A percentile compares a stretch with the other conserved stretches of the same genome.
Evolutionary conservation across 2,113 vertebrate genomes (phyloP).

Genomic region (Melanerpes aurifrons): DNA sequence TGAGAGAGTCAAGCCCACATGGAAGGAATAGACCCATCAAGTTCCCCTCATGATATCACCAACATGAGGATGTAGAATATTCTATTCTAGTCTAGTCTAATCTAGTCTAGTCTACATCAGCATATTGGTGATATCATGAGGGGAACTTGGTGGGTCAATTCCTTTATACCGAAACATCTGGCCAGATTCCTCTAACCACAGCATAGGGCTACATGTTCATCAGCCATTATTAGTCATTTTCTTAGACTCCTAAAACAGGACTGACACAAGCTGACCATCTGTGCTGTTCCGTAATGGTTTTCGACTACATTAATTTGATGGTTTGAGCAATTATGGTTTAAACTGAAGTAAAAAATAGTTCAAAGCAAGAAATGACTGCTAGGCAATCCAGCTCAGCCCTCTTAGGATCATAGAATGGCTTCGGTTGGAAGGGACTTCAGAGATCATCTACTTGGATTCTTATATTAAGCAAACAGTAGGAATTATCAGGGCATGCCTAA

Average conservation of each 20-base stretch:
- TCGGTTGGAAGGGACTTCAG: too few relatives aligned
- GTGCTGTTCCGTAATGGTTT: neutral
- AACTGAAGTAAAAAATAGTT: neutral
- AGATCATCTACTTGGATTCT: too few relatives aligned
- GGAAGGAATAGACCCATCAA: neutral
- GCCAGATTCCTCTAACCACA: neutral
- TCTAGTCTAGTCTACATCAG: too few relatives aligned
- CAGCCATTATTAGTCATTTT: neutral
- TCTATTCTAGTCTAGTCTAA: too few relatives aligned
- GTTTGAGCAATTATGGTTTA: neutral
- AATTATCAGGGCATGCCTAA: neutral
- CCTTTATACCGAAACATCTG: neutral
- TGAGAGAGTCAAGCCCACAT: neutral
- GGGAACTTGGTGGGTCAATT: too few relatives aligned
- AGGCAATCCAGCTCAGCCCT: neutral
- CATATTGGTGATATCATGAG: too few relatives aligned
- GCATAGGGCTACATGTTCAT: accelerated
- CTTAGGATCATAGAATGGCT: too few relatives aligned
- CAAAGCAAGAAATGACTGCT: neutral
- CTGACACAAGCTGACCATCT: neutral
- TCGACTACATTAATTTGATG: too few relatives aligned
- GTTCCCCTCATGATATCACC: neutral
- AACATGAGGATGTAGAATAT: too few relatives aligned
- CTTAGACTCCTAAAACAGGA: neutral
- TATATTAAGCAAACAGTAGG: neutral